These are phyloP conservation scores for Takifugu ocellatus DNA, from an alignment of 2,797 vertebrate species.

Conservation along the genomic window DNA sequence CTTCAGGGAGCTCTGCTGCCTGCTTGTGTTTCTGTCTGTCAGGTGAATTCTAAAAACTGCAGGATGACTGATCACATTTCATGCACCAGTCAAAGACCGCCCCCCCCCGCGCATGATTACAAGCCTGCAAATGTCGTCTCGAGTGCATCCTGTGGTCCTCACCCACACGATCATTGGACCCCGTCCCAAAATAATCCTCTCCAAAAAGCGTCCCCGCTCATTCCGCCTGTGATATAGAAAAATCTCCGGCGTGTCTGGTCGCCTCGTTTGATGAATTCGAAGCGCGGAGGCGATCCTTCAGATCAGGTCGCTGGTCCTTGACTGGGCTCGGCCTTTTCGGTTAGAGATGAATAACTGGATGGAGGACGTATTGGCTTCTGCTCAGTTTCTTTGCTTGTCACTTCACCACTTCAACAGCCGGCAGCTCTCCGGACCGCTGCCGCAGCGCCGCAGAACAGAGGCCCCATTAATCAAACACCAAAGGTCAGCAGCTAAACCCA, in stretches of 20 bases:
- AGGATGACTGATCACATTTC: constrained; percentile 62
- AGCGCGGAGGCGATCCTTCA: constrained; percentile 41
- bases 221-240: constrained; percentile 9
- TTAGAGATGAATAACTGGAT: constrained; percentile 57
- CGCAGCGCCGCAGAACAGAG: constrained; percentile 49
- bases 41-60: constrained; percentile 70
- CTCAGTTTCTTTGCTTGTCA: constrained; percentile 52
- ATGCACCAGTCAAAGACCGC: constrained; percentile 34
- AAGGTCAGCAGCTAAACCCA: constrained; percentile 80
- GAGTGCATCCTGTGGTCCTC: too few species aligned
- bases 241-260: constrained; percentile 29
- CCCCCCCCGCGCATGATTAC: too few species aligned
- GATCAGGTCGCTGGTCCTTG: constrained; percentile 37
- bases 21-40: constrained; percentile 54
- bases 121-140: too few species aligned
- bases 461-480: constrained; percentile 77
- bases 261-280: constrained; percentile 38
- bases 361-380: constrained; percentile 46
- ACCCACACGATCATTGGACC: too few species aligned
- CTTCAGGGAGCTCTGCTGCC: constrained; percentile 60
- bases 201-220: constrained; percentile 3
- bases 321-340: constrained; percentile 39
- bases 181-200: too few species aligned
- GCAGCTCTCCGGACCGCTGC: constrained; percentile 47
- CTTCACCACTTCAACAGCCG: constrained; percentile 47